These are phyloP conservation scores for Brachyalestes nurse DNA, from an alignment of 2,797 vertebrate genomes.

Conservation along the genomic window DNA sequence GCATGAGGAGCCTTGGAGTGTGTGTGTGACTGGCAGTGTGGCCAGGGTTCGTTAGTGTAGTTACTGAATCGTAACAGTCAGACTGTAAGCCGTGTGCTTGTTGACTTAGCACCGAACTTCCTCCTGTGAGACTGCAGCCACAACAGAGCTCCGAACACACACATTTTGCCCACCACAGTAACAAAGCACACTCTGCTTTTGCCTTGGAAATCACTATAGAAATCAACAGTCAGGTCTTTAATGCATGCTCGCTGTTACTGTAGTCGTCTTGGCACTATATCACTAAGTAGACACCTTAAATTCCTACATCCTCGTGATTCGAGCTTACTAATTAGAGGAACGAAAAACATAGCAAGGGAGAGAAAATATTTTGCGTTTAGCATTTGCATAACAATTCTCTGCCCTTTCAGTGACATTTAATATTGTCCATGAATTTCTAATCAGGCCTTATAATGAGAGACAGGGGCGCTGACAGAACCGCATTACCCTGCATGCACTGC, in stretches of 20 bases:
- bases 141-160: background rate
- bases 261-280: background rate
- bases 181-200: background rate
- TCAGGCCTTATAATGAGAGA: constrained; percentile 77
- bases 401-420: constrained; percentile 83
- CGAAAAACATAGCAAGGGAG: constrained; percentile 14
- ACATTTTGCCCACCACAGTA: background rate
- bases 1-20: background rate
- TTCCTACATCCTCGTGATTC: background rate
- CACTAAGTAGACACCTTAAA: background rate
- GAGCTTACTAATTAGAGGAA: background rate
- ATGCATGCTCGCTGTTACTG: background rate
- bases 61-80: constrained; percentile 27
- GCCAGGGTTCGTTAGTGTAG: constrained; percentile 17
- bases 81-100: background rate
- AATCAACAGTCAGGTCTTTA: background rate
- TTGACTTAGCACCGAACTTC: background rate
- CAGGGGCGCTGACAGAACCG: constrained; percentile 60
- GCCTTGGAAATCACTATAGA: background rate
- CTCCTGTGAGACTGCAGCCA: constrained; percentile 6
- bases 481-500: constrained; percentile 21
- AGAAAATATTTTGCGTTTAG: constrained; percentile 71
- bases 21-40: constrained; percentile 3
- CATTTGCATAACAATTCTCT: constrained; percentile 81
- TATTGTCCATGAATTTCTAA: constrained; percentile 77